Evolutionary conservation across 2,888 invertebrate species (phyloP), one percentile per base, ranked within the genome.

Genomic region (Heliconius hortense): DNA sequence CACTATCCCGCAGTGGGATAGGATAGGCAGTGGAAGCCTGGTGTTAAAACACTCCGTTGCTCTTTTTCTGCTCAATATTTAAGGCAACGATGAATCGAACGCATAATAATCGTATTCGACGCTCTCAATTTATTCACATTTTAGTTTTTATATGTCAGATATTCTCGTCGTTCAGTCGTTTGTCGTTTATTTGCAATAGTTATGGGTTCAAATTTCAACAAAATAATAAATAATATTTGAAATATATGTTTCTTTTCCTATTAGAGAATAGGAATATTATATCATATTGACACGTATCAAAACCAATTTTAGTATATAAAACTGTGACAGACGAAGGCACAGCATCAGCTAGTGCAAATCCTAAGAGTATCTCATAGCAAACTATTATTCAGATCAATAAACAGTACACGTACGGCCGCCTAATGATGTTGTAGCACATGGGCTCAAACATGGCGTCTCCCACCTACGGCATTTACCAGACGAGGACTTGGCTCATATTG

Each of bases 371-470:
- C 66, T 43, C 43, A 26, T 74, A 77, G 76, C 60, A 62, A 76
- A 72, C 60, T 69, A 73, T 72, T 78, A 79, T 76, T 72, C 73
- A 77, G 78, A 81, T 81, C 79, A 79, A 81, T 79, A 81, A 78
- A 75, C 79, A 75, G 79, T 78, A 76, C 81, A 80, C 81, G 81
- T 81, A 80, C 77, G 74, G 76, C 74, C 68, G 78, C 76, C 78
- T 79, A 80, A 80, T 81, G 79, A 81, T 79, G 80, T 77, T 80
- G 80, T 81, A 81, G 76, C 81, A 82, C 79, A 81, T 81, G 81
- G 79, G 80, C 70, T 79, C 77, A 56, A 80, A 79, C 80, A 81
- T 79, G 78, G 79, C 80, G 78, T 48, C 75, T 63, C 43, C 70
- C 62, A 66, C 70, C 74, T 79, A 76, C 76, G 78, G 43, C 26